Base-by-base conservation (phyloP, 2,113 vertebrate genomes). In the Orientallactaga bullata region DNA sequence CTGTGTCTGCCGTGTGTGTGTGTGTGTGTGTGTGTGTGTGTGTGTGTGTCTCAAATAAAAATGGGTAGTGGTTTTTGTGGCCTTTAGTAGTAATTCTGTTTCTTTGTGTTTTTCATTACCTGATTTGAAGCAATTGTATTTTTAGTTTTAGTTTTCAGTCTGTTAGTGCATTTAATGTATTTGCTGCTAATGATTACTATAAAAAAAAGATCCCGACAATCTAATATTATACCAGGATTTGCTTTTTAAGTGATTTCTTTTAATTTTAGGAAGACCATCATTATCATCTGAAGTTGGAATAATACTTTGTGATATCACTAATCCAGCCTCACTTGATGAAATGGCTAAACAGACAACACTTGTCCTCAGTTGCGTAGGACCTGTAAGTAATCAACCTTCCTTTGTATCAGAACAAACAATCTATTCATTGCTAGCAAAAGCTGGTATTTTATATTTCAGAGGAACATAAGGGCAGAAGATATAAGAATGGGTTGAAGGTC, bases 361-460 rank as follows among this genome's bases (percentile, higher is more conserved):
- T 98, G 98, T 99, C 97, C 99, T 99, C 89, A 99, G 98, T 96
- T 99, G 99, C 95, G 99, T 99, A 76, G 99, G 99, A 90, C 99
- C 99, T 95, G 99, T 99, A 98, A 99, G 99, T 99, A 93, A 51
- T 85, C 88, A 66, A 1, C 92, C 51, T 66, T 77, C 76, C 78
- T 96, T 79, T 96, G 93, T 91, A 4, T 93, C 2, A 21, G 35
- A 94, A 96, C 93, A 96, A 73, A 66, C 23, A 73, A 0, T 37
- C 66, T 61, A 42, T 96, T 96, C 94, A 95, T 92, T 80, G 88
- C 39, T 23, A 80, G 78, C 60, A 66, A 63, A 86, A 63, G 71
- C 87, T 96, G 85, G 30, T 72, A 71, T 91, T 97, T 95, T 78
- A 60, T 83, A 51, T 96, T 94, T 78, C 61, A 73, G 93, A 86